Conservation (phyloP, 2,797 vertebrate species). For the Ctenochaetus hawaiiensis region DNA sequence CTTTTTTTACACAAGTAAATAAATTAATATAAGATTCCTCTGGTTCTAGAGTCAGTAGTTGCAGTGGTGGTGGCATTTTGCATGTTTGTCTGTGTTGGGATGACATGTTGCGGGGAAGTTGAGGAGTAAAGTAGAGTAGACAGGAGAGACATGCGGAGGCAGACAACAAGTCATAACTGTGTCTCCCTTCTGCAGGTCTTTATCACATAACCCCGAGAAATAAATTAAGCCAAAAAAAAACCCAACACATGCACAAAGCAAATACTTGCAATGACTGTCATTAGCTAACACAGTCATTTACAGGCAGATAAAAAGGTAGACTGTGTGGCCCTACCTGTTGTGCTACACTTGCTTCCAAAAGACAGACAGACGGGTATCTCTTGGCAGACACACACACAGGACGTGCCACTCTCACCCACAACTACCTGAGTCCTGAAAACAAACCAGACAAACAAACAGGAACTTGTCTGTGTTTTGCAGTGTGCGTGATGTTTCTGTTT, state of each 20-base stretch:
- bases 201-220: constrained; percentile 1
- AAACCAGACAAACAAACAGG: constrained; percentile 18
- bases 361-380: not conserved
- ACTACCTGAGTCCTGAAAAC: constrained; percentile 9
- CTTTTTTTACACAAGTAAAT: not conserved
- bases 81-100: not conserved
- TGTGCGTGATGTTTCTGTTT: constrained; percentile 33
- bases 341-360: constrained; percentile 5
- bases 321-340: constrained; percentile 25
- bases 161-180: constrained; percentile 20
- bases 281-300: not conserved
- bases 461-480: constrained; percentile 9
- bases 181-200: constrained; percentile 8
- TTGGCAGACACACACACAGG: constrained; percentile 17
- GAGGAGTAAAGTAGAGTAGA: not conserved
- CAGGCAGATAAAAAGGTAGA: constrained; percentile 16
- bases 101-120: too few relatives aligned
- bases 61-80: constrained; percentile 5
- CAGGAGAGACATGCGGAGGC: constrained; percentile 16
- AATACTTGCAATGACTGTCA: constrained; percentile 7
- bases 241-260: constrained; percentile 7
- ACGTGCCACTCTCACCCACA: constrained; percentile 2
- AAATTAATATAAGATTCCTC: not conserved
- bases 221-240: constrained; percentile 13
- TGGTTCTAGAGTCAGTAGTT: not conserved